phyloP scores from a whole-genome alignment of 1,140 invertebrate genomes.

The Zaprionus tsacasi region DNA sequence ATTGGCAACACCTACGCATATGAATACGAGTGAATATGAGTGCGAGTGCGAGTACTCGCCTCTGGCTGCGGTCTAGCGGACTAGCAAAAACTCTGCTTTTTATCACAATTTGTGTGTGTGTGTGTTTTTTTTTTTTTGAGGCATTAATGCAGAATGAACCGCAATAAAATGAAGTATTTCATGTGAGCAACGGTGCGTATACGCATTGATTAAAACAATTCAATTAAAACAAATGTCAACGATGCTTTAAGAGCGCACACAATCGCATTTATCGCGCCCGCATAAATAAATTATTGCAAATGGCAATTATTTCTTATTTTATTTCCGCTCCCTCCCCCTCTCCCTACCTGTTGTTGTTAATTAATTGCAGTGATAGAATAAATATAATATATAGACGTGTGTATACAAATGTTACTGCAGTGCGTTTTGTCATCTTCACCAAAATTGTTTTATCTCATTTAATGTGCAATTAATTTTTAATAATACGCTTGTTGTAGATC shows the following conservation, averaged over 20 bases:
- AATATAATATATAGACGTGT: not conserved
- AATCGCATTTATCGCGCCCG: slow-evolving; percentile 47
- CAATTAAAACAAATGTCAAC: slow-evolving; percentile 59
- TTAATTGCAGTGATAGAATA: slow-evolving; percentile 35
- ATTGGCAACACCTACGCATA: slow-evolving; percentile 50
- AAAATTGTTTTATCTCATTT: slow-evolving; percentile 50
- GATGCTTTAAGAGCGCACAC: slow-evolving; percentile 31
- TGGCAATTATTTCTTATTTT: slow-evolving; percentile 54
- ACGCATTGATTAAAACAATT: slow-evolving; percentile 64
- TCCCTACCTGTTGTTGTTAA: slow-evolving; percentile 22
- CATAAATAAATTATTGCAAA: slow-evolving; percentile 60
- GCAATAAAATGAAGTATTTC: slow-evolving; percentile 44
- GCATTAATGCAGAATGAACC: slow-evolving; percentile 51
- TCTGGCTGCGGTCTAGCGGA: not conserved
- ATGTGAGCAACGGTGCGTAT: slow-evolving; percentile 20
- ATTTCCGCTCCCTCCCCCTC: not conserved
- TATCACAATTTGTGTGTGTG: slow-evolving; percentile 7
- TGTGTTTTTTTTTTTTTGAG: not conserved
- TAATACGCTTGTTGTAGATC: slow-evolving; percentile 26
- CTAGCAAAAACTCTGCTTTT: slow-evolving; percentile 16
- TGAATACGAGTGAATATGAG: not conserved
- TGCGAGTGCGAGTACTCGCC: not conserved
- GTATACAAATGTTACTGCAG: slow-evolving; percentile 2
- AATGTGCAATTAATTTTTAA: slow-evolving; percentile 75
- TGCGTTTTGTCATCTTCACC: slow-evolving; percentile 1